phyloP scores from a whole-genome alignment of 2,113 vertebrate species.

The Ondatra zibethicus region DNA sequence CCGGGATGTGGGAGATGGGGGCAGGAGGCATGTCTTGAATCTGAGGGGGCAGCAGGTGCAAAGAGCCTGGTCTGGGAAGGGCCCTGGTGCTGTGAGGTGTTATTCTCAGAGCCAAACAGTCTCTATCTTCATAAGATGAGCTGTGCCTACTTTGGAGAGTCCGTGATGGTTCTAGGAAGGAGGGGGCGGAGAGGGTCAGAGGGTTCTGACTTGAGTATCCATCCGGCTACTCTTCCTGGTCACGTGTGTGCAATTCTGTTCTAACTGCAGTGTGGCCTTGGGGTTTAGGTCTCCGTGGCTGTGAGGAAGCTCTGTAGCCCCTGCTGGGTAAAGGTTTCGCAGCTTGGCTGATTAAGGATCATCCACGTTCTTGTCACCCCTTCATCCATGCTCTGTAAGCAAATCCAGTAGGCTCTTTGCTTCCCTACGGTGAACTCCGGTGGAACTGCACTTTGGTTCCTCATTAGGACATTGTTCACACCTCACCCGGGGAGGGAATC shows the following conservation, averaged over 20 bases:
- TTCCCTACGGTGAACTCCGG: too few relatives aligned
- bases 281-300: neutral
- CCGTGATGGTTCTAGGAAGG: neutral
- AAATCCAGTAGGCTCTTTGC: neutral
- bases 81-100: neutral
- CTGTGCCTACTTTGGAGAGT: neutral
- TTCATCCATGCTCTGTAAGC: neutral
- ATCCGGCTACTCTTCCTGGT: neutral
- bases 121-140: neutral
- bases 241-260: neutral
- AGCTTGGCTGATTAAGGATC: neutral
- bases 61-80: neutral
- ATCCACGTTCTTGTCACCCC: neutral
- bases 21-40: neutral
- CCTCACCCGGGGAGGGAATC: neutral
- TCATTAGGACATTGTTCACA: neutral
- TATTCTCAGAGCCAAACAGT: neutral
- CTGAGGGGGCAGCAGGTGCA: too few relatives aligned
- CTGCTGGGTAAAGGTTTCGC: neutral
- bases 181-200: too few relatives aligned
- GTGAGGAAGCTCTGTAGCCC: neutral
- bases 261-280: neutral
- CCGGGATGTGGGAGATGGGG: fast-evolving
- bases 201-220: too few relatives aligned
- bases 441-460: neutral